Percentiles rank a stretch among this genome's conserved stretches.
phyloP scores from a whole-genome alignment of 2,113 vertebrate species.

The Stegostoma tigrinum region DNA sequence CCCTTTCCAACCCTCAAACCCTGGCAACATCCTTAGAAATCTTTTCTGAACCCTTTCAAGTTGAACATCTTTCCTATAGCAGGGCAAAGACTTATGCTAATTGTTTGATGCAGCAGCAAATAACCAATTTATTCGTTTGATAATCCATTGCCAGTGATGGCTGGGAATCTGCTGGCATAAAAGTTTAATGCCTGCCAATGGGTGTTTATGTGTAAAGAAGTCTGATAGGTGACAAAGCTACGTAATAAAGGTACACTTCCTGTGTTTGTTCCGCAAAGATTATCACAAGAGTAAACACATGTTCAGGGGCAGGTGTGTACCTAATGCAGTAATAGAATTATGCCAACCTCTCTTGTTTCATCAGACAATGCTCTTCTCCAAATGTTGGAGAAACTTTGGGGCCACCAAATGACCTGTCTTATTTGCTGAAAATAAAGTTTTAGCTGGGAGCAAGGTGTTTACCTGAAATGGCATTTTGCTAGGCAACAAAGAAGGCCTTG shows the following conservation, averaged over 20 bases:
- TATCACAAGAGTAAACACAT: background rate
- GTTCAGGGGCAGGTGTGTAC: background rate
- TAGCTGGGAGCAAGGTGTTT: background rate
- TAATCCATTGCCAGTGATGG: background rate
- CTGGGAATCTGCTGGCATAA: background rate
- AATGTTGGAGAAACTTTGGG: background rate
- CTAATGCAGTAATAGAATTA: background rate
- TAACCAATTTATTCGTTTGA: background rate
- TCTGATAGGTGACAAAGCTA: background rate
- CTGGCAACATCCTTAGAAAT: too few species aligned
- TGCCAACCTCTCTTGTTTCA: background rate
- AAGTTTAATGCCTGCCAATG: background rate
- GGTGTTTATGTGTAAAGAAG: background rate
- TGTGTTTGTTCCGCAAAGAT: background rate
- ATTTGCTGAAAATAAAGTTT: background rate
- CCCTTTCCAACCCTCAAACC: too few species aligned
- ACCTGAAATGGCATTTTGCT: background rate
- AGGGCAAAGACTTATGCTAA: background rate
- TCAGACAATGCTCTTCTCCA: background rate
- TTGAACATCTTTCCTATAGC: too few species aligned
- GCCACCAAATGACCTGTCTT: background rate
- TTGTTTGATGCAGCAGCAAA: background rate
- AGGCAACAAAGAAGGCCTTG: background rate
- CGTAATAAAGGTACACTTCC: background rate
- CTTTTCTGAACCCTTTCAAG: too few species aligned